phyloP scores from a whole-genome alignment of 2,888 invertebrate species.

The Lepetodrilus schrolli region DNA sequence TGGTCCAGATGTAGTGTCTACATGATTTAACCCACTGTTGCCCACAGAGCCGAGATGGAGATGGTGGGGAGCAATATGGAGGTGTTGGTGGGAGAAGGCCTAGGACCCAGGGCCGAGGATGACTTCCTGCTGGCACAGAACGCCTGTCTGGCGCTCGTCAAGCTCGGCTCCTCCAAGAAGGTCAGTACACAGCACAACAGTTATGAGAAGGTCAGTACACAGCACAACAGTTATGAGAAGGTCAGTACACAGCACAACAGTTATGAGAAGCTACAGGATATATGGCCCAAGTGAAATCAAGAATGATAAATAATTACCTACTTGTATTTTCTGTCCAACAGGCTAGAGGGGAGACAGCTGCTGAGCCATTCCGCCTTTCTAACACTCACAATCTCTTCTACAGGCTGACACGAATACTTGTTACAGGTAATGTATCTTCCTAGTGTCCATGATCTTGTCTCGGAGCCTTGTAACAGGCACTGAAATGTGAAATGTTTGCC shows the following conservation, averaged over 20 bases:
- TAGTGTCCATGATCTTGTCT: neutral
- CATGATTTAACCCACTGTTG: neutral
- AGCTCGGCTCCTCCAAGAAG: conserved; percentile 68
- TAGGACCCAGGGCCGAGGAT: conserved; percentile 78
- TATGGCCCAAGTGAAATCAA: neutral
- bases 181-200: conserved; percentile 51
- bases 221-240: no score
- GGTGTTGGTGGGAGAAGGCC: conserved; percentile 83
- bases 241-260: neutral
- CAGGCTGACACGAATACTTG: conserved; percentile 77
- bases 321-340: conserved; percentile 40
- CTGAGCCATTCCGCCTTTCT: conserved; percentile 75
- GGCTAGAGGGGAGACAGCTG: conserved; percentile 61
- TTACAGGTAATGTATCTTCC: conserved; percentile 68
- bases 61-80: conserved; percentile 81
- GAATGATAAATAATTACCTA: neutral
- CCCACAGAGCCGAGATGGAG: conserved; percentile 74
- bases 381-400: conserved; percentile 79
- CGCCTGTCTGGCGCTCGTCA: conserved; percentile 79
- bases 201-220: no score
- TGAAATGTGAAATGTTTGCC: neutral
- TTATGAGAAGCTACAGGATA: neutral
- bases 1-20: no score
- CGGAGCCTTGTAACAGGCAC: neutral
- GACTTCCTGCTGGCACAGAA: conserved; percentile 79